A percentile compares a stretch with the other conserved stretches of the same genome.
These are phyloP conservation scores for Xenopus borealis DNA, from an alignment of 2,113 vertebrate genomes.

Conservation along the genomic window DNA sequence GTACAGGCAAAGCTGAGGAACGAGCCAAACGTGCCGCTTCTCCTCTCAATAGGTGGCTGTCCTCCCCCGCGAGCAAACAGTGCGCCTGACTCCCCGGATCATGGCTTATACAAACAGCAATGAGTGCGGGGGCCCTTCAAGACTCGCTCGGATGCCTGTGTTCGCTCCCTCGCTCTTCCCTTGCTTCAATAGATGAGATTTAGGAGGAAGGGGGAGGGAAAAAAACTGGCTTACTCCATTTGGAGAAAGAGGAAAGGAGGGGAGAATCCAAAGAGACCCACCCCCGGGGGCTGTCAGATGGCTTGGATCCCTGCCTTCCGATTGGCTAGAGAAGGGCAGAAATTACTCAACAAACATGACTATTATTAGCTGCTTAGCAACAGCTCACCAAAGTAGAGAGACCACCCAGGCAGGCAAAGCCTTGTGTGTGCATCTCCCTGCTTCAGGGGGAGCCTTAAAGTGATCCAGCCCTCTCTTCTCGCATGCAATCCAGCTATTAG, in stretches of 20 bases:
- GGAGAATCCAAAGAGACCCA: conserved; percentile 75
- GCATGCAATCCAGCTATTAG: conserved; percentile 69
- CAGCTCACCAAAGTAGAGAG: conserved; percentile 98
- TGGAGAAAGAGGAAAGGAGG: conserved; percentile 69
- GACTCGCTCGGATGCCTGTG: conserved; percentile 23
- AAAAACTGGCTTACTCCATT: conserved; percentile 72
- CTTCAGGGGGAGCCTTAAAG: conserved; percentile 75
- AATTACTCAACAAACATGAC: conserved; percentile 99
- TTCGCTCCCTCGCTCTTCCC: conserved; percentile 52
- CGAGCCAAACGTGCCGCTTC: not conserved
- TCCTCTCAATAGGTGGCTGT: not conserved
- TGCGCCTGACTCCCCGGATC: not conserved
- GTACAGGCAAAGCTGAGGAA: not conserved
- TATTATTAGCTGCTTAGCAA: conserved; percentile 99
- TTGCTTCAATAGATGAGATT: conserved; percentile 87
- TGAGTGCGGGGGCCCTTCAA: conserved; percentile 11
- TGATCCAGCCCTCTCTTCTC: conserved; percentile 67
- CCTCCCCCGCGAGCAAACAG: not conserved
- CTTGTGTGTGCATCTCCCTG: conserved; percentile 82
- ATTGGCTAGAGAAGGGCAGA: conserved; percentile 92
- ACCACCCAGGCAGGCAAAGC: conserved; percentile 87
- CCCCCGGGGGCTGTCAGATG: conserved; percentile 91
- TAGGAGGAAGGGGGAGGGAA: conserved; percentile 59
- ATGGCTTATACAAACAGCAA: not conserved
- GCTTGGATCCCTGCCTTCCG: conserved; percentile 80